Base-by-base conservation (phyloP, 2,113 vertebrate genomes). In the Hirundichthys speculiger region DNA sequence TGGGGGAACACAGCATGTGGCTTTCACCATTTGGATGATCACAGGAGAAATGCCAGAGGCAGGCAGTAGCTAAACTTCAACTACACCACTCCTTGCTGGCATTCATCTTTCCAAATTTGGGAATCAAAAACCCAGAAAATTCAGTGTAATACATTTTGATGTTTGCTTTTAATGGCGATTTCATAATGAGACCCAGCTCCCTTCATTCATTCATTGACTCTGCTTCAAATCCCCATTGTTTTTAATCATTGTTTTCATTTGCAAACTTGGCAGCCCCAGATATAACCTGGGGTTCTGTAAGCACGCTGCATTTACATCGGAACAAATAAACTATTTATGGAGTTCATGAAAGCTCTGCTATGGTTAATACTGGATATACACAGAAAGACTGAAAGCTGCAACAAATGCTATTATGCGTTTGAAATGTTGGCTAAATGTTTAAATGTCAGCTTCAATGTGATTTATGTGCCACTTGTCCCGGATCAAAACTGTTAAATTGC, bases 1-100 rank as follows among this genome's bases (percentile, higher is more conserved):
- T 65, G 49, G 43, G 24, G 39, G 19, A 72, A 56, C 64, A 22
- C 73, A 82, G 81, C 81, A 64, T 75, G 78, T 30, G 69, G 42
- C 40, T 79, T 72, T 77, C 27, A 45, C 22, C 11, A 56, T 69
- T 5, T 41, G 21, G 58, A 66, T 64, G 73, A 82, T 79, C 62
- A 81, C 72, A 71, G 55, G 39, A 68, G 21, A 63, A 64, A 68
- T 8, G 43, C 64, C 45, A 59, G 46, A 63, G 34, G 65, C 42
- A 25, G 55, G 30, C 57, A 0, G 48, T 39, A 50, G 40, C 21
- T 19, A 42, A 77, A 50, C 61, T 43, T 22, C 50, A 16, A n/a
- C 18, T 20, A 21, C 8, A 22, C 18, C 5, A 19, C 24, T 7
- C 21, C 13, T 38, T 9, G 21, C 30, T 7, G 25, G 22, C 2